Conservation (phyloP, 2,888 invertebrate genomes). For the Apantesis nais region DNA sequence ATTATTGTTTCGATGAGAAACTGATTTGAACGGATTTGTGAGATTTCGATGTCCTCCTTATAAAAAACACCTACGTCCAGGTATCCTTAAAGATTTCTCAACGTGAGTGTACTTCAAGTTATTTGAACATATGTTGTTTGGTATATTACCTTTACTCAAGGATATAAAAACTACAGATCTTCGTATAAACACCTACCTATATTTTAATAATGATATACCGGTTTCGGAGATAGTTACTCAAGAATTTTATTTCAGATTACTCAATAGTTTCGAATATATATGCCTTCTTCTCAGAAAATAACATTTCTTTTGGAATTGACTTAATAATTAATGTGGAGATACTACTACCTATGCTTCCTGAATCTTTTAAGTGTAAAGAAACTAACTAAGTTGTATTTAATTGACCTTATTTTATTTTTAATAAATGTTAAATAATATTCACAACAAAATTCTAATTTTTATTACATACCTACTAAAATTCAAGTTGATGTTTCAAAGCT, state of each 20-base stretch:
- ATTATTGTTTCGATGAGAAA: too few relatives aligned
- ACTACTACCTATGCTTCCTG: neutral
- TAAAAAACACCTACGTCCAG: too few relatives aligned
- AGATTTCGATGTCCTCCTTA: neutral
- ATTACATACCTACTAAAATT: neutral
- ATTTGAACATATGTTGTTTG: neutral
- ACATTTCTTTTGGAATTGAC: neutral
- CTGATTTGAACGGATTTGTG: too few relatives aligned
- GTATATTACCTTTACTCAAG: neutral
- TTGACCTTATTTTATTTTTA: neutral
- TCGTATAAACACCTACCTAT: neutral
- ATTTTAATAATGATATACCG: neutral
- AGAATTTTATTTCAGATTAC: neutral
- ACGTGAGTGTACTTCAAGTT: neutral
- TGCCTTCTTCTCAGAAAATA: neutral
- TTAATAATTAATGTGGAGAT: neutral
- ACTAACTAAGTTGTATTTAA: neutral
- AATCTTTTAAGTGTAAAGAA: neutral
- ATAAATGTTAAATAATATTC: too few relatives aligned
- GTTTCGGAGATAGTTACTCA: neutral
- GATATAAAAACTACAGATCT: neutral
- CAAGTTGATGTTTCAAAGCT: neutral
- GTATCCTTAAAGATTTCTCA: too few relatives aligned
- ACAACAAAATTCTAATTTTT: neutral
- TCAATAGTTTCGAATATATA: neutral